phyloP scores from a whole-genome alignment of 2,113 vertebrate species.

The Ceuthmochares aereus region DNA sequence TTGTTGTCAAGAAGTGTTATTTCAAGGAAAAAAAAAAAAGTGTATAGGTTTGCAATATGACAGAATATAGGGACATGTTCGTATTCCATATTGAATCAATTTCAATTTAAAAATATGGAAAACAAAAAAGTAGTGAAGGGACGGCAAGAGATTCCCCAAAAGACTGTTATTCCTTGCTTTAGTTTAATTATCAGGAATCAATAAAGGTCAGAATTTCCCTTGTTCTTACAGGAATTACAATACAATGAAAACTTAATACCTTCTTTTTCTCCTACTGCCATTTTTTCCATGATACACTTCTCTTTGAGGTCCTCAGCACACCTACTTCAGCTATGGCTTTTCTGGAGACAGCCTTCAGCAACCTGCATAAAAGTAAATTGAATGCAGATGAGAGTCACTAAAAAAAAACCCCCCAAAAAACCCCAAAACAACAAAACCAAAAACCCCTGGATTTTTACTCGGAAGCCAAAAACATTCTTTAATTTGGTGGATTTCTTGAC shows the following conservation, averaged over 20 bases:
- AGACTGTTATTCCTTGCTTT: neutral
- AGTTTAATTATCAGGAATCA: neutral
- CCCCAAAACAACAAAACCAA: no score
- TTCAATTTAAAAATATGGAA: neutral
- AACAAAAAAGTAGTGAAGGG: neutral
- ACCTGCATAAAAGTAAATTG: neutral
- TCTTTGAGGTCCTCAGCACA: neutral
- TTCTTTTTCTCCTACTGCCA: no score
- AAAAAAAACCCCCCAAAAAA: neutral
- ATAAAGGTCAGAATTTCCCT: neutral
- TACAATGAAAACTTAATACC: neutral
- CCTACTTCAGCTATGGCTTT: neutral
- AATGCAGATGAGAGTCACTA: neutral
- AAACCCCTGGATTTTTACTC: neutral
- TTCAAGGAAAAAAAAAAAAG: neutral
- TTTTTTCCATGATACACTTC: neutral
- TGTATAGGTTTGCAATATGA: neutral
- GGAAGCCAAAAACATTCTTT: neutral
- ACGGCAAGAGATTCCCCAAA: neutral
- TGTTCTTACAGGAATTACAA: neutral
- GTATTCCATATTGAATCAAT: neutral
- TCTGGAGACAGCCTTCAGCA: neutral
- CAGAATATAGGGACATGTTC: neutral
- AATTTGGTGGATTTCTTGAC: neutral
- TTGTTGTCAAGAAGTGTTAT: neutral